These are phyloP conservation scores for Polydrusus pterygomalis DNA, from an alignment of 2,888 invertebrate species.

Conservation along the genomic window DNA sequence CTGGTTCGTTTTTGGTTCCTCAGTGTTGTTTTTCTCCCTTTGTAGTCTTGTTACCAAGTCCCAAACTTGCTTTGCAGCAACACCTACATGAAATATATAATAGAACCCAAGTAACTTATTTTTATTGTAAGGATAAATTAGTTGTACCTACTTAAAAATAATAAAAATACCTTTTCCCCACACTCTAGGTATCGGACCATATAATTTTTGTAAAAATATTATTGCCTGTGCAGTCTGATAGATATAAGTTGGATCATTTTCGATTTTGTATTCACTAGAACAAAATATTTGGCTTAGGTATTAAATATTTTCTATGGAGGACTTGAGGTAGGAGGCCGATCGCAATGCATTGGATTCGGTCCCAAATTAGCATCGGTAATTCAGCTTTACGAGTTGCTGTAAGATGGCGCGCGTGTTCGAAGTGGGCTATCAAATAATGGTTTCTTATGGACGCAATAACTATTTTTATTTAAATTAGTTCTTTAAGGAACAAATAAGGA, in stretches of 20 bases:
- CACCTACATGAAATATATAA: conserved; percentile 32
- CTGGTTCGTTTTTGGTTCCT: conserved; percentile 65
- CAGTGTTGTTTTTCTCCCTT: conserved; percentile 75
- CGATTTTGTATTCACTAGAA: conserved; percentile 86
- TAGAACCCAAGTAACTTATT: too few relatives aligned
- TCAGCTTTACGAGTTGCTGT: too few relatives aligned
- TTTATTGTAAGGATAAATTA: too few relatives aligned
- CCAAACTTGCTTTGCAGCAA: conserved; percentile 90
- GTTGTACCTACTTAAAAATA: neutral
- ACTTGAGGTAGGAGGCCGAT: too few relatives aligned
- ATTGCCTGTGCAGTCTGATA: conserved; percentile 92
- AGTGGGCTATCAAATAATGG: too few relatives aligned
- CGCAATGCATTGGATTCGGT: too few relatives aligned
- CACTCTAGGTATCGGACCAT: conserved; percentile 91
- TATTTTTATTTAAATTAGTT: too few relatives aligned
- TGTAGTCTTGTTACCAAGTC: conserved; percentile 86
- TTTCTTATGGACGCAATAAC: too few relatives aligned
- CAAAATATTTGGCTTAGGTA: neutral
- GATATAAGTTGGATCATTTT: conserved; percentile 91
- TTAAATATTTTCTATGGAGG: too few relatives aligned
- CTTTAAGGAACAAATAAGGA: too few relatives aligned
- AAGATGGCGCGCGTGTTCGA: too few relatives aligned
- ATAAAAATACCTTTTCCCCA: conserved; percentile 83
- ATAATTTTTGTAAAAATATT: conserved; percentile 88
- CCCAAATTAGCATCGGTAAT: too few relatives aligned